Conservation (phyloP, 23 tunicate species). For the Phallusia fumigata region DNA sequence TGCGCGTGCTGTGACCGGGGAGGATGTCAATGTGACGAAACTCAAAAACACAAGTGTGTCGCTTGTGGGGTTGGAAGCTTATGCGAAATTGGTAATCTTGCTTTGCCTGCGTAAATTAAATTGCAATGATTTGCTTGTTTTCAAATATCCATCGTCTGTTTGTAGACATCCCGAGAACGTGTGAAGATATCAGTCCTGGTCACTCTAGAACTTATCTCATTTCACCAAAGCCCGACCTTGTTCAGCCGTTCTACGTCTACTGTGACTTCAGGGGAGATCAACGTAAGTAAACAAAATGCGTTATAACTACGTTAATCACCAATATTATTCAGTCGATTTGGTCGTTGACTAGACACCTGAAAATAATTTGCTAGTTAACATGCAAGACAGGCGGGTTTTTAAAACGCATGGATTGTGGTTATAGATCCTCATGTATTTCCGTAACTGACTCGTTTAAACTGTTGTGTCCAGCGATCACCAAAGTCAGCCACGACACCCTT, state of each 20-base stretch:
- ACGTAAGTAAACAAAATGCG: background rate
- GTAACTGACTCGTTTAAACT: no score
- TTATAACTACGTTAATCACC: no score
- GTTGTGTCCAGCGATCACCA: conserved; percentile 11
- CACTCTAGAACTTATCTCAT: conserved; percentile 16
- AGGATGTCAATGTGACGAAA: background rate
- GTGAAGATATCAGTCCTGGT: conserved; percentile 3
- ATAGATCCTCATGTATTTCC: no score
- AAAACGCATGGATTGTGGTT: no score
- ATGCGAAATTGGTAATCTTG: background rate
- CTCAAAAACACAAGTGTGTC: background rate
- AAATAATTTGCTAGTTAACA: no score
- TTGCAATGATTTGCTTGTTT: no score
- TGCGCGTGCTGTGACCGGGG: background rate
- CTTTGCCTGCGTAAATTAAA: no score
- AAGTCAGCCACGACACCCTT: conserved; percentile 16
- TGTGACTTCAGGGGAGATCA: background rate
- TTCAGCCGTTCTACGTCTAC: conserved; percentile 7
- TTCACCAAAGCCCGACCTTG: conserved; percentile 1
- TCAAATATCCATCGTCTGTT: no score
- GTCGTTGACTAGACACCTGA: no score
- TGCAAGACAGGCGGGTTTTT: no score
- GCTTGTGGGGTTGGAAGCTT: background rate
- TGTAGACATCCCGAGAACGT: background rate
- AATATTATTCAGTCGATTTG: no score